Percentiles rank a stretch among this genome's conserved stretches.
phyloP scores from a whole-genome alignment of 2,888 invertebrate species.

The Synanthedon andrenaeformis region DNA sequence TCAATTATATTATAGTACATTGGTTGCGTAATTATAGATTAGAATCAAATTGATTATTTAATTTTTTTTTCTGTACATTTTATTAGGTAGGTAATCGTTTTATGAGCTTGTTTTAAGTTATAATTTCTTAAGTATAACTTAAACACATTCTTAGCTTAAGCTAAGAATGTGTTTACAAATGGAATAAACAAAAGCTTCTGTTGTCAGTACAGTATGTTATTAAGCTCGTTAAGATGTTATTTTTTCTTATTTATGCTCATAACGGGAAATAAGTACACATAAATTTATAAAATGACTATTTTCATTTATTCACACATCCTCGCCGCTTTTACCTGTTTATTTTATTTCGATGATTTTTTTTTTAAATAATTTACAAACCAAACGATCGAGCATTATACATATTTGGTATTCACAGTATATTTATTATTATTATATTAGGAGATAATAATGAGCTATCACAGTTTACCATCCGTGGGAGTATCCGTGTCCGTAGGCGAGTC shows the following conservation, averaged over 20 bases:
- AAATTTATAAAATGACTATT: conserved; percentile 14
- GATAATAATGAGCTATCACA: conserved; percentile 35
- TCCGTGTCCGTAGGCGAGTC: conserved; percentile 12
- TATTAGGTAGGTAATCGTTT: too few relatives aligned
- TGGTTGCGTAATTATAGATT: too few relatives aligned
- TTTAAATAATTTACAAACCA: conserved; percentile 55
- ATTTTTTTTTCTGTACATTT: not conserved
- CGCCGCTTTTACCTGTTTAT: conserved; percentile 45
- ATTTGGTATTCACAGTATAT: conserved; percentile 38
- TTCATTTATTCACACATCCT: conserved; percentile 66
- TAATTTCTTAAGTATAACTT: too few relatives aligned
- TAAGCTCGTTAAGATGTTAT: too few relatives aligned
- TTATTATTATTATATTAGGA: not conserved
- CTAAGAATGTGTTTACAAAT: too few relatives aligned
- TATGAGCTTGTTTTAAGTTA: too few relatives aligned
- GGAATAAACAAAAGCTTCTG: too few relatives aligned
- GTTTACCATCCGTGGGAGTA: conserved; percentile 52
- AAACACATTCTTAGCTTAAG: too few relatives aligned
- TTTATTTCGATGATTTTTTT: conserved; percentile 13
- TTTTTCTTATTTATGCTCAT: too few relatives aligned
- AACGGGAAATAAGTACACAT: conserved; percentile 6
- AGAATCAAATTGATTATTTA: too few relatives aligned
- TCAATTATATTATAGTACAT: too few relatives aligned
- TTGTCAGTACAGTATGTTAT: too few relatives aligned
- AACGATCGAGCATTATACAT: conserved; percentile 54